A percentile compares a stretch with the other conserved stretches of the same genome.
Evolutionary conservation across 2,888 invertebrate genomes (phyloP).

Genomic region (Chymomyza procnemis): DNA sequence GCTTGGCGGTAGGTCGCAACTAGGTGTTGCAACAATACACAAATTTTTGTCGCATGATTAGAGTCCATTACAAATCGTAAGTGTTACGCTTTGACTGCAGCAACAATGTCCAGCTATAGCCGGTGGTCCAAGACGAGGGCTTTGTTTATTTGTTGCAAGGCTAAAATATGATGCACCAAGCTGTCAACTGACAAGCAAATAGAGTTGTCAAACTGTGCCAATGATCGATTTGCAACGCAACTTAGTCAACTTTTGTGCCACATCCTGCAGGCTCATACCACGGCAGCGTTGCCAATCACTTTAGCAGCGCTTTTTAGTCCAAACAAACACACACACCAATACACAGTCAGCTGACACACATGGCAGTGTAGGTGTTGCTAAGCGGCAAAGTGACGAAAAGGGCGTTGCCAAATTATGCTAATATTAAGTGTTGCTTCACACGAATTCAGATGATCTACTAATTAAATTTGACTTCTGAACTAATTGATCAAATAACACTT

Average conservation of each 20-base stretch:
- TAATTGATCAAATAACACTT: slow-evolving; percentile 44
- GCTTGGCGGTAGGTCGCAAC: slow-evolving; percentile 57
- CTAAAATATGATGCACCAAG: slow-evolving; percentile 13
- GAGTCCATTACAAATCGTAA: slow-evolving; percentile 69
- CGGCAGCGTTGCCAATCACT: slow-evolving; percentile 61
- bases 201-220: slow-evolving; percentile 71
- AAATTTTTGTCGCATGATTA: slow-evolving; percentile 64
- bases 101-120: slow-evolving; percentile 19
- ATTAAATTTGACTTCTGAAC: slow-evolving; percentile 21
- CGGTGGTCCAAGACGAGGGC: slow-evolving; percentile 35
- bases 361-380: slow-evolving; percentile 40
- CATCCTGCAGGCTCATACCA: slow-evolving; percentile 15
- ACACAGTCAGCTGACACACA: not conserved
- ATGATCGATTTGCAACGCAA: slow-evolving; percentile 75
- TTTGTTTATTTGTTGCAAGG: slow-evolving; percentile 15
- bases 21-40: slow-evolving; percentile 17
- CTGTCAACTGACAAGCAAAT: slow-evolving; percentile 40
- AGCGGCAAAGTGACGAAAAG: slow-evolving; percentile 25
- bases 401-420: slow-evolving; percentile 73
- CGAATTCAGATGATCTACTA: not conserved
- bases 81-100: slow-evolving; percentile 60
- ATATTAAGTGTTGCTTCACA: slow-evolving; percentile 39
- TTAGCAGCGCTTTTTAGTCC: slow-evolving; percentile 64
- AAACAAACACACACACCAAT: slow-evolving; percentile 47
- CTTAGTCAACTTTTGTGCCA: slow-evolving; percentile 56